Percentiles rank a stretch among this genome's conserved stretches.
phyloP scores from a whole-genome alignment of 2,113 vertebrate species.

The Pitta sordida region DNA sequence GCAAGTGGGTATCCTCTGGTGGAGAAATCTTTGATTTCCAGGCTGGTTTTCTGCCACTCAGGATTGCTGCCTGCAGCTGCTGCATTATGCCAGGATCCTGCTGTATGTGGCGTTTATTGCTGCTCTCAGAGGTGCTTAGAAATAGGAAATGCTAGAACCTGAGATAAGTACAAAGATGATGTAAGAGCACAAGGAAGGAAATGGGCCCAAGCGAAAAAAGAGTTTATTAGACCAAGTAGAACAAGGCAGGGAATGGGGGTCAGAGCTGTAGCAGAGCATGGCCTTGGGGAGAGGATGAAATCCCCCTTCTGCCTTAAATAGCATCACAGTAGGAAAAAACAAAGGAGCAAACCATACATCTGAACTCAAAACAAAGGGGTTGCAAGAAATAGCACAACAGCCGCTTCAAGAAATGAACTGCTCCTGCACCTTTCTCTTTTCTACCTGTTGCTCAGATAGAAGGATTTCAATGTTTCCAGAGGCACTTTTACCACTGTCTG shows the following conservation, averaged over 20 bases:
- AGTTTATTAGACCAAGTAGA: slow-evolving; percentile 29
- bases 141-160: slow-evolving; percentile 42
- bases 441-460: background rate
- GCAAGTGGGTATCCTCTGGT: background rate
- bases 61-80: background rate
- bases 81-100: background rate
- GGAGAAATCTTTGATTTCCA: background rate
- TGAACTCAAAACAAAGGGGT: background rate
- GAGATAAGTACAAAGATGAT: slow-evolving; percentile 35
- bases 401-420: background rate
- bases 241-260: background rate
- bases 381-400: background rate
- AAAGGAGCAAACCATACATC: background rate
- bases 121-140: slow-evolving; percentile 8
- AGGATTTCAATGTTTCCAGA: background rate
- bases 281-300: slow-evolving; percentile 15
- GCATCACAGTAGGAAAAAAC: background rate
- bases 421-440: background rate
- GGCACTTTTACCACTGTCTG: background rate
- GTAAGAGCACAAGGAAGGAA: slow-evolving; percentile 38
- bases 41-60: background rate
- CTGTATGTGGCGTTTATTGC: background rate
- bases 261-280: background rate
- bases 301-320: background rate
- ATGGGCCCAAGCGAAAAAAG: background rate